Percentiles rank a stretch among this genome's conserved stretches.
Conservation (phyloP, 1,140 invertebrate genomes). For the Lucilia sericata region DNA sequence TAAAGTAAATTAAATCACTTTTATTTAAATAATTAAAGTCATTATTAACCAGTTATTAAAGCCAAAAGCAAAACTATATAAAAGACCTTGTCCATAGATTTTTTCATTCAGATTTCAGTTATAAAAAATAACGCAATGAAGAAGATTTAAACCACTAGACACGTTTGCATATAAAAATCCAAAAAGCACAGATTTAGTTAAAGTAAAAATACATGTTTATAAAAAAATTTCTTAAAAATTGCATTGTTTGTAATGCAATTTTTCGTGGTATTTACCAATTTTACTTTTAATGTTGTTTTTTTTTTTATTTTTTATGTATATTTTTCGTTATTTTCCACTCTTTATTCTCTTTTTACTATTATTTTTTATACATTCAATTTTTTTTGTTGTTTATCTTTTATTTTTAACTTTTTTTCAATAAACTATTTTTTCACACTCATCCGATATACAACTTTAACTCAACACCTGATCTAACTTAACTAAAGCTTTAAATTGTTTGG, state of each 20-base stretch:
- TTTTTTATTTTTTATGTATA: no score
- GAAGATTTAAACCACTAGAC: neutral
- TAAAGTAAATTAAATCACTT: no score
- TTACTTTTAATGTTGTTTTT: neutral
- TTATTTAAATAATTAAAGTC: neutral
- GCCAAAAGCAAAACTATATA: slow-evolving; percentile 1
- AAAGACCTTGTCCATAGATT: neutral
- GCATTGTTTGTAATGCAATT: neutral
- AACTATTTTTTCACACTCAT: neutral
- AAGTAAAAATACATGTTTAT: no score
- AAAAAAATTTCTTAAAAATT: no score
- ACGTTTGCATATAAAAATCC: neutral
- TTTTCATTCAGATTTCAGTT: no score
- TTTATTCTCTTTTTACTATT: neutral
- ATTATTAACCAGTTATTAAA: neutral
- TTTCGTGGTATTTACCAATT: neutral
- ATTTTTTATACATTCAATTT: neutral
- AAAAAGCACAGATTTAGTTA: no score
- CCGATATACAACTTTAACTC: slow-evolving; percentile 20
- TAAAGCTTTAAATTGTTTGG: slow-evolving; percentile 7
- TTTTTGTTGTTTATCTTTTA: neutral
- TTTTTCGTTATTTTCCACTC: neutral
- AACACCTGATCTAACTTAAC: slow-evolving; percentile 5
- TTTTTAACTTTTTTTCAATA: no score
- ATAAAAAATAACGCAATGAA: neutral